A percentile compares a stretch with the other conserved stretches of the same genome.
phyloP scores from a whole-genome alignment of 2,888 invertebrate species.

The Tachina fera region DNA sequence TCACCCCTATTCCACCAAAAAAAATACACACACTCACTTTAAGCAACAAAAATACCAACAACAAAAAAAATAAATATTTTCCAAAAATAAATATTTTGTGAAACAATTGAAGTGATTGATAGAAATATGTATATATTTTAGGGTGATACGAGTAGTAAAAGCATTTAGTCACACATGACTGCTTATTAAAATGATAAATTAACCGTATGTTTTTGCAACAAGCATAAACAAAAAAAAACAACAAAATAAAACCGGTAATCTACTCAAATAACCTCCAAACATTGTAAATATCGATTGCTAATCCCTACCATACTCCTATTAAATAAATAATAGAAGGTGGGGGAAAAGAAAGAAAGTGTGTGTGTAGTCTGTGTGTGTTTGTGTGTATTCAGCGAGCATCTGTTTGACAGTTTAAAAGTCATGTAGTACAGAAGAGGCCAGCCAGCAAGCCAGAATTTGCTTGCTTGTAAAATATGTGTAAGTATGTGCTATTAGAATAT shows the following conservation, averaged over 20 bases:
- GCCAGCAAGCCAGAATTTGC: too few species aligned
- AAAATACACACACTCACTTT: not conserved
- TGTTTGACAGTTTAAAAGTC: conserved; percentile 41
- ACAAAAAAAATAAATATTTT: not conserved
- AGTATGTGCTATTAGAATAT: conserved; percentile 28
- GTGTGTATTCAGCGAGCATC: conserved; percentile 18
- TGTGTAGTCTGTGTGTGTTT: not conserved
- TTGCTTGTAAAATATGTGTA: not conserved
- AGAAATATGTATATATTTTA: conserved; percentile 3
- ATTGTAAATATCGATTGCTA: conserved; percentile 39
- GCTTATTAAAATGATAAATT: conserved; percentile 15
- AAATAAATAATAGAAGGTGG: not conserved
- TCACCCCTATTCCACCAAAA: conserved; percentile 10
- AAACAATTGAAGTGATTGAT: conserved; percentile 45
- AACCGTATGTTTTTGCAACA: conserved; percentile 3
- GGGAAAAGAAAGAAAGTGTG: not conserved
- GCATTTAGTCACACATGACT: conserved; percentile 57
- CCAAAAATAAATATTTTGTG: conserved; percentile 9
- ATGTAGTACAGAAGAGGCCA: not conserved
- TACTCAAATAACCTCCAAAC: conserved; percentile 16
- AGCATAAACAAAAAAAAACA: not conserved
- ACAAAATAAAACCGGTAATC: not conserved
- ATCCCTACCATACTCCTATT: not conserved
- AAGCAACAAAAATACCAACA: not conserved
- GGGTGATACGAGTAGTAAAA: not conserved